These are phyloP conservation scores for Drosophila setifemur DNA, from an alignment of 1,140 invertebrate species.

Conservation along the genomic window DNA sequence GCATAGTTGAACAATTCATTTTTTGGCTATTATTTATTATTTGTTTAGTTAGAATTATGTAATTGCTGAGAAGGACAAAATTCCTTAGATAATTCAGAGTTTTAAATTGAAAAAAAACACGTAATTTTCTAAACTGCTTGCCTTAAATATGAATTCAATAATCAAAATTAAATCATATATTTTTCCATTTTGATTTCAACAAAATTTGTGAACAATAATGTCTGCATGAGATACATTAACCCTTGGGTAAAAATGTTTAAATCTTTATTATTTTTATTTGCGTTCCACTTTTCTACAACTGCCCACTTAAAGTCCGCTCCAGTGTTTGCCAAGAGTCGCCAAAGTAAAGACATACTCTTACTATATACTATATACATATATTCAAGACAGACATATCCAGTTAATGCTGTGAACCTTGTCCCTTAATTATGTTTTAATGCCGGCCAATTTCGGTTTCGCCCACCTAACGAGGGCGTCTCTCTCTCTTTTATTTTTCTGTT, in stretches of 20 bases:
- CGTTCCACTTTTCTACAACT: background rate
- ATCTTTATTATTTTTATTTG: background rate
- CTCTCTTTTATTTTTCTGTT: conserved; percentile 12
- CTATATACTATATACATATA: background rate
- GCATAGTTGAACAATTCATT: no score
- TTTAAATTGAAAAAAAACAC: no score
- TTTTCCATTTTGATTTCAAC: no score
- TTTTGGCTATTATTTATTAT: no score
- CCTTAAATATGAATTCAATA: no score
- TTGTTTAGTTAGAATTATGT: no score
- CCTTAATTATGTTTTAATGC: conserved; percentile 54
- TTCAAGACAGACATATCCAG: background rate
- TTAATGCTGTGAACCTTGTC: conserved; percentile 53
- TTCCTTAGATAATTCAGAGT: no score
- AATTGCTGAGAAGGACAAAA: no score
- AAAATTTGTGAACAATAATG: no score
- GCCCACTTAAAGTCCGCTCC: background rate
- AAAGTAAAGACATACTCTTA: background rate
- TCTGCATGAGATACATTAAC: background rate
- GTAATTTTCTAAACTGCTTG: no score
- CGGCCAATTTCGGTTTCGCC: conserved; percentile 43
- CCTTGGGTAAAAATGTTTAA: background rate
- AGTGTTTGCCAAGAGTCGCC: background rate
- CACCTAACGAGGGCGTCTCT: conserved; percentile 18
- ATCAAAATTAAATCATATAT: no score